A percentile compares a stretch with the other conserved stretches of the same genome.
Conservation (phyloP, 2,797 vertebrate species). For the Trachurus trachurus region DNA sequence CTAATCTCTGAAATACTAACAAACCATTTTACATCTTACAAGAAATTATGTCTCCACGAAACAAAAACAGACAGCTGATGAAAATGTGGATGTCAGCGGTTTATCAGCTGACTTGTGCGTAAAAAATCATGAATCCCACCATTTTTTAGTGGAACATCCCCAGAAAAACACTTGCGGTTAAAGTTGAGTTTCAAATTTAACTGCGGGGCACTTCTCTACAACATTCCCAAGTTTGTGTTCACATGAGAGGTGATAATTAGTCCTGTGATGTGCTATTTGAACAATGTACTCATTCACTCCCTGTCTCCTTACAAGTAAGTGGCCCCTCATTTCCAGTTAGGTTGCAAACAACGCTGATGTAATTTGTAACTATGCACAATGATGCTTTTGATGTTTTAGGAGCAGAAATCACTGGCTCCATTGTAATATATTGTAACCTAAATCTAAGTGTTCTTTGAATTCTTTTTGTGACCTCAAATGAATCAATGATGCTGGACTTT, state of each 20-base stretch:
- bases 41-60: neutral
- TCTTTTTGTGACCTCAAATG: neutral
- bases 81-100: neutral
- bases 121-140: neutral
- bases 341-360: neutral
- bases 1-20: neutral
- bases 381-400: neutral
- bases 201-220: neutral
- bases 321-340: neutral
- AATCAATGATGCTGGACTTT: conserved; percentile 10
- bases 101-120: conserved; percentile 31
- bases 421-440: neutral
- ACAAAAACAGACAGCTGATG: neutral
- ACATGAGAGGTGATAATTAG: conserved; percentile 8
- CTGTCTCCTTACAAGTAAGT: neutral
- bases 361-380: neutral
- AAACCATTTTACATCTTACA: neutral
- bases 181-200: neutral
- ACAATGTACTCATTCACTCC: conserved; percentile 38
- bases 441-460: neutral
- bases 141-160: neutral
- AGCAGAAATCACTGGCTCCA: neutral
- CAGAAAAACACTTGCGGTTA: neutral
- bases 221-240: conserved; percentile 43
- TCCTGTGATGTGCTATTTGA: conserved; percentile 47